Conservation (phyloP, 1,140 invertebrate genomes). For the Ostrea edulis region DNA sequence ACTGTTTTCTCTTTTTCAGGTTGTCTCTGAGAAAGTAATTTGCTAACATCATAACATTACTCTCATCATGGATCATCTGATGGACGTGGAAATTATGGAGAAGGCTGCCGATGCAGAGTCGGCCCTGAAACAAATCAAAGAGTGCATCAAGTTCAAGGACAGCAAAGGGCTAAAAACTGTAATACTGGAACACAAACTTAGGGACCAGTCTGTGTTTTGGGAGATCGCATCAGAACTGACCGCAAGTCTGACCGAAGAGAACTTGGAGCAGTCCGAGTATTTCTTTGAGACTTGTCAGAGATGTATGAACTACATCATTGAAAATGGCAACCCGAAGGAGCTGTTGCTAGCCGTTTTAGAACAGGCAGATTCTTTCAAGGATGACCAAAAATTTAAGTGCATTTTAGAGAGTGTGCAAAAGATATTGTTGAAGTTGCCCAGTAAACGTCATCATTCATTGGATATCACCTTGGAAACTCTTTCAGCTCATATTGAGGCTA, state of each 20-base stretch:
- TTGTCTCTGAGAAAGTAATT: background rate
- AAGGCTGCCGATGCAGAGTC: constrained; percentile 54
- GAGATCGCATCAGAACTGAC: constrained; percentile 83
- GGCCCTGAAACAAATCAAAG: constrained; percentile 59
- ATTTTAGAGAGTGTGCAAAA: constrained; percentile 85
- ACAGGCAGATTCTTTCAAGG: constrained; percentile 83
- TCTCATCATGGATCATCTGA: constrained; percentile 5
- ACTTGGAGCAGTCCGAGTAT: constrained; percentile 80
- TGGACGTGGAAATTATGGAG: constrained; percentile 46
- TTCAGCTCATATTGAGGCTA: constrained; percentile 82
- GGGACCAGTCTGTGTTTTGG: constrained; percentile 75
- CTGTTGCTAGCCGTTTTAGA: constrained; percentile 87
- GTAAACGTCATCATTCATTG: constrained; percentile 83
- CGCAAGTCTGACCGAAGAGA: constrained; percentile 81
- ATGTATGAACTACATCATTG: constrained; percentile 83
- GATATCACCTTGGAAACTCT: constrained; percentile 88
- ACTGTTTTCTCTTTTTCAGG: constrained; percentile 27
- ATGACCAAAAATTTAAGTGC: constrained; percentile 85
- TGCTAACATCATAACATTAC: background rate
- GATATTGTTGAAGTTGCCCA: constrained; percentile 82
- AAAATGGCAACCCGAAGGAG: constrained; percentile 85
- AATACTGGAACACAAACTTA: constrained; percentile 64
- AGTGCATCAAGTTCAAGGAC: constrained; percentile 61
- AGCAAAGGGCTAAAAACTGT: constrained; percentile 60
- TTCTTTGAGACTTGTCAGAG: constrained; percentile 84